These are phyloP conservation scores for Herpetotheres cachinnans DNA, from an alignment of 2,113 vertebrate genomes.

Conservation along the genomic window DNA sequence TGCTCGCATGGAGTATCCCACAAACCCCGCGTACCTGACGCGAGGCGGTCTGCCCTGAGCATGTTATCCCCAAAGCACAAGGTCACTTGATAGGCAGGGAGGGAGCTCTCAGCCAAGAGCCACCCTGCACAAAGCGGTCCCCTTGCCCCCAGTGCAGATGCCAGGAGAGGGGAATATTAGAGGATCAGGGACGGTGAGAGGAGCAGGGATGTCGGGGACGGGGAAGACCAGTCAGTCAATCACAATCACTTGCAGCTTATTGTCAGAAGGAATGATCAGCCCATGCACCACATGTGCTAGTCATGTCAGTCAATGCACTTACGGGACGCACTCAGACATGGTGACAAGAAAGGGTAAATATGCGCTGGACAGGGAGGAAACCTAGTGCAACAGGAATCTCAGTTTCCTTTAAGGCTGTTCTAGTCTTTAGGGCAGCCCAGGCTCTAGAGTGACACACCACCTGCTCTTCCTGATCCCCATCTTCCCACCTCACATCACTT, in stretches of 20 bases:
- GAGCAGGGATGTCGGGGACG: neutral
- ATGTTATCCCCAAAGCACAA: slow-evolving; percentile 32
- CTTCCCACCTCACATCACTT: neutral
- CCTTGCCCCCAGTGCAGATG: neutral
- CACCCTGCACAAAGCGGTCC: neutral
- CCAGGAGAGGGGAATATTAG: neutral
- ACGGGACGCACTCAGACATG: neutral
- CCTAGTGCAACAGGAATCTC: neutral
- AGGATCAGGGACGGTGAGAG: neutral
- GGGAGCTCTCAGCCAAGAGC: neutral
- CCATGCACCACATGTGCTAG: neutral
- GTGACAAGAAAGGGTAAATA: neutral
- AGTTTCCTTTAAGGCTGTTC: neutral
- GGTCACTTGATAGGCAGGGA: slow-evolving; percentile 50
- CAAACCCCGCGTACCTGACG: neutral
- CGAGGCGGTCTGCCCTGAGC: neutral
- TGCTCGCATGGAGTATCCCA: neutral
- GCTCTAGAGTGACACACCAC: neutral
- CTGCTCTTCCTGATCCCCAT: neutral
- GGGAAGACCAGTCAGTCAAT: neutral
- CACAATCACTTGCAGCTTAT: neutral
- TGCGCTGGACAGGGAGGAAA: neutral
- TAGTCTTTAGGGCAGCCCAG: neutral
- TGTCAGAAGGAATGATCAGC: neutral
- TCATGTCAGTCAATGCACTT: neutral